Base-by-base conservation (phyloP, 2,888 invertebrate species). In the Helleia helle region DNA sequence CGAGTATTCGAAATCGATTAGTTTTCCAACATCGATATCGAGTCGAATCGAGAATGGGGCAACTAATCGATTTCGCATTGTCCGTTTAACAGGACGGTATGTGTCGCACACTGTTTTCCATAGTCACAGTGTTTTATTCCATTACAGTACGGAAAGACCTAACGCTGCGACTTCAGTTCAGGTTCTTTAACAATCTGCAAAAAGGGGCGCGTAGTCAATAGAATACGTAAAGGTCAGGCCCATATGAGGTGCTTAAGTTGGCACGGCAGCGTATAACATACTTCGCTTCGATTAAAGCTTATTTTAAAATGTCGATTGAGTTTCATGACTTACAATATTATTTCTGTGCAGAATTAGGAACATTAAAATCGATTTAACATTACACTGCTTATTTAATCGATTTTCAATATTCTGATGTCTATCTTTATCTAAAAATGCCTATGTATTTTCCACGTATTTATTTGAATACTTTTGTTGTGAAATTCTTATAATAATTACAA, bases 61-160 rank as follows among this genome's bases (percentile, higher is more conserved):
- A 31, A 34, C 40, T 45, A 42, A 41, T 42, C 49, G 42, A 45
- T 47, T 49, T 47, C 43, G 29, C 40, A 41, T 24, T 36, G 28
- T 30, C 15, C 36, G 28, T 43, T 40, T 48, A 41, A 43, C 48
- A 36, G 48, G 40, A 47, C 44, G 18, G 46, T 44, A 40, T 49
- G 47, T 40, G 36, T 43, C 49, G 31, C 31, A 40, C 40, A 37
- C 38, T 40, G 42, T 50, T 47, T 54, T 51, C 54, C 62, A 59
- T 65, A 69, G 68, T 71, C 70, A 74, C 64, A 65, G 59, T 68
- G 58, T 74, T 62, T 79, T 88, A 76, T 86, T 87, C 86, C 86
- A 86, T 89, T 89, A 80, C 93, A 94, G 94, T 95, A 93, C 93
- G 94, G 91, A 95, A 95, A 94, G 94, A 95, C 89, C 91, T 94